Percentiles rank a stretch among this genome's conserved stretches.
Conservation (phyloP, 2,888 invertebrate genomes). For the Drosophila birchii region DNA sequence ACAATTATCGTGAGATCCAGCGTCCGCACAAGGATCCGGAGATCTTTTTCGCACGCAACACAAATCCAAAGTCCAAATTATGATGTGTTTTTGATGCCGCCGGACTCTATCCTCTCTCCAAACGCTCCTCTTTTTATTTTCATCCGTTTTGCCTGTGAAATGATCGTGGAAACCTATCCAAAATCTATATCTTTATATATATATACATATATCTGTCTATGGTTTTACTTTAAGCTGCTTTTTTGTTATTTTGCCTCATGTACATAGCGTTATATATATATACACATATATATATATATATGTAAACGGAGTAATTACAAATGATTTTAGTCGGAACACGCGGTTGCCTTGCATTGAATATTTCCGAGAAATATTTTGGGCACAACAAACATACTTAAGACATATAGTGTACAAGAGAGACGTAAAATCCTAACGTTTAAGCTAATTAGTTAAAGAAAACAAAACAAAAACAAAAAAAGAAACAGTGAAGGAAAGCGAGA, state of each 20-base stretch:
- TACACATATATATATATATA: conserved; percentile 30
- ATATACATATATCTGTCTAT: conserved; percentile 44
- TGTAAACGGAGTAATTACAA: conserved; percentile 37
- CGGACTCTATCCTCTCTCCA: conserved; percentile 1
- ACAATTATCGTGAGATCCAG: conserved; percentile 84
- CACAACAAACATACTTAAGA: conserved; percentile 46
- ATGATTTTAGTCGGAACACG: conserved; percentile 64
- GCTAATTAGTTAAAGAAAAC: conserved; percentile 12
- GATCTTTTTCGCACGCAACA: conserved; percentile 84
- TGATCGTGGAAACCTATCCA: conserved; percentile 7
- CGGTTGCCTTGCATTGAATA: conserved; percentile 71
- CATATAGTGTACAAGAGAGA: conserved; percentile 38
- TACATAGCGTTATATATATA: conserved; percentile 49
- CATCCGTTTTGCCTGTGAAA: conserved; percentile 26
- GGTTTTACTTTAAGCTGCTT: conserved; percentile 67
- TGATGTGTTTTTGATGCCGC: conserved; percentile 70
- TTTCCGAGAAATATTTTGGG: conserved; percentile 56
- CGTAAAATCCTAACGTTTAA: conserved; percentile 28
- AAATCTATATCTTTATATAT: conserved; percentile 19
- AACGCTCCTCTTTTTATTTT: conserved; percentile 24
- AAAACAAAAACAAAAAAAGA: background rate
- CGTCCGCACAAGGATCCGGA: conserved; percentile 84
- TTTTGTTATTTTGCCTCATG: conserved; percentile 55
- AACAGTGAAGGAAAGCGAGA: conserved; percentile 12
- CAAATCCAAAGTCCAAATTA: conserved; percentile 84